These are phyloP conservation scores for Caenorhabditis sp. DNA, from an alignment of 2,888 invertebrate genomes.

Conservation along the genomic window DNA sequence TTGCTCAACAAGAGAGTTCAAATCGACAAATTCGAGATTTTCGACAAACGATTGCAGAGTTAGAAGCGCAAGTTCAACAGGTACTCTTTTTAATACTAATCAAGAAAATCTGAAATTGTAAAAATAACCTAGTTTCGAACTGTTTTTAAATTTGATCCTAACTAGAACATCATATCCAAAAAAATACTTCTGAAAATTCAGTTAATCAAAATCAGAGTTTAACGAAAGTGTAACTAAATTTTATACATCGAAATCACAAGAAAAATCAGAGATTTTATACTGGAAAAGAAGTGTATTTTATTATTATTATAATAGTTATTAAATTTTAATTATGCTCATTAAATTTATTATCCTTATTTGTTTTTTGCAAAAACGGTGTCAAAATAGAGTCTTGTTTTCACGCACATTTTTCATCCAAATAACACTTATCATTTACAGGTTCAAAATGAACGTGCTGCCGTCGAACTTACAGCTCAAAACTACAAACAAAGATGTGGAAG, in stretches of 20 bases:
- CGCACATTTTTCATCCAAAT: neutral
- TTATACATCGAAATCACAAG: no score
- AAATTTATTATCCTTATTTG: no score
- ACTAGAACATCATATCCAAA: no score
- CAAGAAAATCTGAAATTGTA: conserved; percentile 5
- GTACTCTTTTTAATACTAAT: neutral
- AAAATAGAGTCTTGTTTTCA: neutral
- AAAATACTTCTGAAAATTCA: no score
- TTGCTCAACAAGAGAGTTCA: conserved; percentile 42
- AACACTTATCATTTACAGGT: conserved; percentile 23
- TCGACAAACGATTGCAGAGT: conserved; percentile 52
- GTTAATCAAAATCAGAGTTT: no score
- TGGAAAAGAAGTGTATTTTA: no score
- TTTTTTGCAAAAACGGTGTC: no score
- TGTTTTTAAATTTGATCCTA: neutral
- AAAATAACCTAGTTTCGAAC: neutral
- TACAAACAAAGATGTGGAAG: conserved; percentile 58
- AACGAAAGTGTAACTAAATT: no score
- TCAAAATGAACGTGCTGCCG: conserved; percentile 53
- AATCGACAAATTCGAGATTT: conserved; percentile 52
- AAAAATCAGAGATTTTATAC: no score
- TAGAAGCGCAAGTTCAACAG: conserved; percentile 53
- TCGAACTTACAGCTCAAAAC: conserved; percentile 57
- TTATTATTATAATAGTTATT: no score
- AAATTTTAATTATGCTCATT: no score